Evolutionary conservation across 2,113 vertebrate genomes (phyloP), one percentile per base, ranked within the genome.

Genomic region (Cisticola juncidis): DNA sequence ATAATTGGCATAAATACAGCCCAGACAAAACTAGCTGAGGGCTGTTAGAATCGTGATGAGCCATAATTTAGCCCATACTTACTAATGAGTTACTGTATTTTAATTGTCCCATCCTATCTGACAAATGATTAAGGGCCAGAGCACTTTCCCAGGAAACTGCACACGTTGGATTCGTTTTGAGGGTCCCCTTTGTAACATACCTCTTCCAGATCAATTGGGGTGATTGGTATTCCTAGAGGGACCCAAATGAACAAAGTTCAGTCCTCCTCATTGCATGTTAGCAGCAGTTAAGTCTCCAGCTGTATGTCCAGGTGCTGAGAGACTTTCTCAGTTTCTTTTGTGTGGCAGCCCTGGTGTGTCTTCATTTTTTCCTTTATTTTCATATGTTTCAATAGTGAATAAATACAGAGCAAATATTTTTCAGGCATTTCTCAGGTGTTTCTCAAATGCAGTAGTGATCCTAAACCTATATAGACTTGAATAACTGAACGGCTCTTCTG

Each of bases 211-310:
- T 45, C 48, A 57, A 1, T 28, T 17, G 12, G 8, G 7, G 9
- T 86, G 35, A 36, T 90, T 42, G 42, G 1, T 66, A 26, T 79
- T 76, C 51, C 62, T 24, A 15, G 42, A 81, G 10, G 9, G 16
- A 57, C 33, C 6, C 35, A 79, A 40, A 54, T 31, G 23, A 45
- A n/a, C 5, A 5, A 73, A 53, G 42, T 69, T 81, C 20, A 65
- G 23, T 56, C 24, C 5, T 93, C 35, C 12, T 61, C 19, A 44
- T 11, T 15, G 9, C 0, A 0, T 42, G 2, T 56, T 70, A 61
- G 28, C n/a, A 60, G 45, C 65, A 57, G 14, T 70, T 65, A 56
- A 69, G 29, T 79, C 29, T 73, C 28, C 8, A 66, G 26, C 31
- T 81, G 24, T 56, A 16, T 65, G 44, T 78, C 28, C 61, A 31